Conservation (phyloP, 2,888 invertebrate genomes). For the Eristalinus sepulchralis region DNA sequence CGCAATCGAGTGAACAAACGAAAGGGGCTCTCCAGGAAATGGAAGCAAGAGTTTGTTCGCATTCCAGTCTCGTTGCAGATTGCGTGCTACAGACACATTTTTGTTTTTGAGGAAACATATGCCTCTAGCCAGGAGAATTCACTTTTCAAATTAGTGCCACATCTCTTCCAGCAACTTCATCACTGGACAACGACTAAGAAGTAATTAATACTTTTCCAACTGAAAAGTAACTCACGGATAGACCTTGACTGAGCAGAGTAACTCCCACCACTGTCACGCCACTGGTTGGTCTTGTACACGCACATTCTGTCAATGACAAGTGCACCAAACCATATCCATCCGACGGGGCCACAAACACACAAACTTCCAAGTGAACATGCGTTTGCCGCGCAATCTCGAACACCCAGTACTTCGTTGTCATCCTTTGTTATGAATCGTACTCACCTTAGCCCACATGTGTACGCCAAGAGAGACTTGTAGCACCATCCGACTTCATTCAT, state of each 20-base stretch:
- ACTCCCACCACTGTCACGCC: not conserved
- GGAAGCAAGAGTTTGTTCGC: not conserved
- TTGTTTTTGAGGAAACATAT: too few relatives aligned
- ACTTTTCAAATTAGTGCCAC: not conserved
- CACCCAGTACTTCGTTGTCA: not conserved
- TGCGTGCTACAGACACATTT: too few relatives aligned
- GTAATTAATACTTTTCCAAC: not conserved
- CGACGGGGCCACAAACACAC: not conserved
- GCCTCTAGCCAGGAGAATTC: too few relatives aligned
- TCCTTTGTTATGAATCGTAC: slow-evolving; percentile 29
- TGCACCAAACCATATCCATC: slow-evolving; percentile 29
- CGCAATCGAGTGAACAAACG: slow-evolving; percentile 5
- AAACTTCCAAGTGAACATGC: slow-evolving; percentile 4
- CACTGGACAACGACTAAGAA: not conserved
- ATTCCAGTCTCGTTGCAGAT: not conserved
- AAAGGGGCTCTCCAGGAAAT: not conserved
- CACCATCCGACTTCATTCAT: slow-evolving; percentile 36
- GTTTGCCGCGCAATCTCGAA: not conserved
- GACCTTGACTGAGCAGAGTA: slow-evolving; percentile 16
- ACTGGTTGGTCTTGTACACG: slow-evolving; percentile 1
- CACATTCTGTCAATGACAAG: slow-evolving; percentile 1
- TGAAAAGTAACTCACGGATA: not conserved
- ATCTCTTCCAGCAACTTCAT: not conserved
- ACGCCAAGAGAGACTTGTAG: slow-evolving; percentile 19
- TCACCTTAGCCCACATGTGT: slow-evolving; percentile 58